These are phyloP conservation scores for Melanerpes formicivorus DNA, from an alignment of 2,113 vertebrate species.

Conservation along the genomic window DNA sequence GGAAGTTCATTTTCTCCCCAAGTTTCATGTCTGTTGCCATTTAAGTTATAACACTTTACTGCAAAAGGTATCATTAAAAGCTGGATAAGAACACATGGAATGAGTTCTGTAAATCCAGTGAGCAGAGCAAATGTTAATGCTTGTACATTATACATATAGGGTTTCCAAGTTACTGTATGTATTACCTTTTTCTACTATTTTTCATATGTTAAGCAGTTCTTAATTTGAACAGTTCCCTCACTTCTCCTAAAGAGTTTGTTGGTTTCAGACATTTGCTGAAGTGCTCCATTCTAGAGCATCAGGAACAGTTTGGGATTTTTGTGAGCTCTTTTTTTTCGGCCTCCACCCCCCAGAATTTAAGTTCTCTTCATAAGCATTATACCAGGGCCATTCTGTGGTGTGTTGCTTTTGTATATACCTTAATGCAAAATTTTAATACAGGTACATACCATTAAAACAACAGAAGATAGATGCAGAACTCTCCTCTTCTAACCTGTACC, in stretches of 20 bases:
- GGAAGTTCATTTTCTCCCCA: background rate
- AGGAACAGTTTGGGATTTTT: background rate
- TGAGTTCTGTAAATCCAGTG: background rate
- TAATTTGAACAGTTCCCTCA: background rate
- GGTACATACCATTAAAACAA: slow-evolving; percentile 75
- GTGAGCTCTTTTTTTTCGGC: too few relatives aligned
- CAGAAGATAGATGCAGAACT: slow-evolving; percentile 73
- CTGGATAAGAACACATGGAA: background rate
- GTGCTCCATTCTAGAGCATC: background rate
- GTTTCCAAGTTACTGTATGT: background rate
- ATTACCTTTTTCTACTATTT: background rate
- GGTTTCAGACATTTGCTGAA: background rate
- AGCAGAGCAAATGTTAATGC: background rate
- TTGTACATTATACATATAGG: fast-evolving
- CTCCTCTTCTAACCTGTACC: slow-evolving; percentile 80
- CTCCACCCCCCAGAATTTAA: background rate
- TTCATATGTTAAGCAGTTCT: background rate
- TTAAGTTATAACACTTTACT: background rate
- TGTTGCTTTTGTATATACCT: background rate
- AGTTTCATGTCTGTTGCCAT: background rate
- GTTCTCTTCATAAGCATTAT: background rate
- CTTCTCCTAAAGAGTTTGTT: background rate
- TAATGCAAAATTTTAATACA: background rate
- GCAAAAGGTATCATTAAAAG: background rate
- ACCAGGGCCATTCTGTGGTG: background rate